A percentile compares a stretch with the other conserved stretches of the same genome.
Evolutionary conservation across 1,140 invertebrate species (phyloP).

Genomic region (Plodia interpunctella): DNA sequence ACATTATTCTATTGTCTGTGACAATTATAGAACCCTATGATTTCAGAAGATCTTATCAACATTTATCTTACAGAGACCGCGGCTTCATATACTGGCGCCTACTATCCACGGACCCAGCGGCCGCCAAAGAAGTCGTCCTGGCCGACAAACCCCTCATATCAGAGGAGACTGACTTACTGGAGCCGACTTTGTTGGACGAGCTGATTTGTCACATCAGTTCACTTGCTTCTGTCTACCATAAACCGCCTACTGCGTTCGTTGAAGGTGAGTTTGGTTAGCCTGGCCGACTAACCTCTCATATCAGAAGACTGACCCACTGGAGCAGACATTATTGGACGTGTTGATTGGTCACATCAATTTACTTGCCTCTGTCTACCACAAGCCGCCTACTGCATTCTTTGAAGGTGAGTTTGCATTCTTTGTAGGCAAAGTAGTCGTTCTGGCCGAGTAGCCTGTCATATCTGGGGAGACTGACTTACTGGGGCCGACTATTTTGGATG

Average conservation of each 20-base stretch:
- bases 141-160: slow-evolving; percentile 99
- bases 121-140: slow-evolving; percentile 99
- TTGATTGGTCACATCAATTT: slow-evolving; percentile 99
- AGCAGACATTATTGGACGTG: slow-evolving; percentile 99
- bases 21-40: too few species aligned
- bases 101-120: slow-evolving; percentile 98
- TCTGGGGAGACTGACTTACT: too few species aligned
- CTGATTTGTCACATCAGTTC: slow-evolving; percentile 99
- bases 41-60: too few species aligned
- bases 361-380: slow-evolving; percentile 99
- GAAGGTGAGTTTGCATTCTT: slow-evolving; percentile 91
- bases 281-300: slow-evolving; percentile 85
- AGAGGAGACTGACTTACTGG: slow-evolving; percentile 98
- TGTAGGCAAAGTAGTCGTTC: too few species aligned
- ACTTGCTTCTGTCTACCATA: slow-evolving; percentile 99
- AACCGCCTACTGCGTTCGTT: slow-evolving; percentile 98
- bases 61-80: slow-evolving; percentile 93
- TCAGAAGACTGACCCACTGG: slow-evolving; percentile 99
- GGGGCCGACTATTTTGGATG: too few species aligned
- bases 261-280: slow-evolving; percentile 81
- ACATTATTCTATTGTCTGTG: too few species aligned
- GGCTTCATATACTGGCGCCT: slow-evolving; percentile 99
- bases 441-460: too few species aligned
- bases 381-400: slow-evolving; percentile 98
- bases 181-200: slow-evolving; percentile 98